Evolutionary conservation across 2,113 vertebrate species (phyloP).

Genomic region (Syrmaticus mikado): DNA sequence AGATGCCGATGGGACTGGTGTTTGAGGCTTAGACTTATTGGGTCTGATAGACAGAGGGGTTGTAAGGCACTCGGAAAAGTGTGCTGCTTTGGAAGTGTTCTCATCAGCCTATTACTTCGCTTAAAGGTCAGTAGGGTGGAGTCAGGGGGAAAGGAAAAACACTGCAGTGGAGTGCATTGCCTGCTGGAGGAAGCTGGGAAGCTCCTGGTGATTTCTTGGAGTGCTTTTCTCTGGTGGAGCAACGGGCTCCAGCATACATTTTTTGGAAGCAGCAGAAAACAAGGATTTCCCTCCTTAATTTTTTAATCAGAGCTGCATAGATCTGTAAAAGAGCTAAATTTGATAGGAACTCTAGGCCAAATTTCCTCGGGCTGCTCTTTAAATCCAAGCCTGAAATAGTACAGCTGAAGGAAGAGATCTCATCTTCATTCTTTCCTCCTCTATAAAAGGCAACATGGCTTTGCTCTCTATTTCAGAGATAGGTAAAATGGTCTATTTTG

Average conservation of each 20-base stretch:
- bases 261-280: neutral
- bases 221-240: neutral
- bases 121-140: slow-evolving; percentile 47
- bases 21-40: neutral
- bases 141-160: neutral
- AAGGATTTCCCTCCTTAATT: neutral
- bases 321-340: neutral
- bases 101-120: neutral
- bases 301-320: neutral
- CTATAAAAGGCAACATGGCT: fast-evolving
- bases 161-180: neutral
- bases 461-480: neutral
- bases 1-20: neutral
- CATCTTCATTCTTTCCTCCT: neutral
- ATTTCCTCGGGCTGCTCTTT: slow-evolving; percentile 2
- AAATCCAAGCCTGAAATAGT: neutral
- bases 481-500: neutral
- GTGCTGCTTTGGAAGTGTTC: neutral
- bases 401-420: neutral
- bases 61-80: slow-evolving; percentile 11
- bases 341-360: neutral
- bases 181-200: neutral
- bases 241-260: neutral
- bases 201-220: neutral
- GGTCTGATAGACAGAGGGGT: slow-evolving; percentile 14